A percentile compares a stretch with the other conserved stretches of the same genome.
phyloP scores from a whole-genome alignment of 2,797 vertebrate genomes.

The Hemibagrus guttatus region DNA sequence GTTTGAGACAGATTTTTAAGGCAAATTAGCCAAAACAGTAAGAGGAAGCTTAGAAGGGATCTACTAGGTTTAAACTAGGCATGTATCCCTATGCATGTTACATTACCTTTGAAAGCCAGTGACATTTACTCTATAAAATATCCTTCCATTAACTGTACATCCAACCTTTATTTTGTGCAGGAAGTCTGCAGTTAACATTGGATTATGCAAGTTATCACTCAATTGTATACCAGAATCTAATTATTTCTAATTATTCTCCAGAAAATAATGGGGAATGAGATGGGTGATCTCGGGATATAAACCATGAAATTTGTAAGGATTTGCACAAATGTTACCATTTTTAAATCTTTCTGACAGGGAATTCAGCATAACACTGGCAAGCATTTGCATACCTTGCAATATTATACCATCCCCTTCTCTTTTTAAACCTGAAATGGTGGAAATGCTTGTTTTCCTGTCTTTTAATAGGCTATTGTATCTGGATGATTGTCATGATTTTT shows the following conservation, averaged over 20 bases:
- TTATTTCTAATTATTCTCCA: too few species aligned
- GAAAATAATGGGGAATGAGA: not conserved
- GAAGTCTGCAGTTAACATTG: not conserved
- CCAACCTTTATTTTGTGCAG: not conserved
- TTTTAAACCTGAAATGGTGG: not conserved
- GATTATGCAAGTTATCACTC: not conserved
- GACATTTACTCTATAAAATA: not conserved
- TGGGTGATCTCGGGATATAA: not conserved
- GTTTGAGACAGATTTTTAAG: not conserved
- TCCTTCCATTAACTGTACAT: not conserved
- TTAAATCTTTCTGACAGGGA: not conserved
- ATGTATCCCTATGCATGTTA: not conserved
- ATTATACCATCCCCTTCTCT: not conserved
- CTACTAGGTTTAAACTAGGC: not conserved
- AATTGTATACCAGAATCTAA: not conserved
- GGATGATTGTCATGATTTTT: not conserved
- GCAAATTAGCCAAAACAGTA: not conserved
- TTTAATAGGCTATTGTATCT: not conserved
- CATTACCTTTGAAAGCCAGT: not conserved
- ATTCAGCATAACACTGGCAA: not conserved
- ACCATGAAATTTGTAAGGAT: not conserved
- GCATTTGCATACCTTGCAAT: not conserved
- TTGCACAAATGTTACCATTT: not conserved
- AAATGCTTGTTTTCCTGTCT: not conserved
- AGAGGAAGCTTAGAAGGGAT: not conserved